These are phyloP conservation scores for Hephaestus fuliginosus DNA, from an alignment of 2,797 vertebrate genomes.

Conservation along the genomic window DNA sequence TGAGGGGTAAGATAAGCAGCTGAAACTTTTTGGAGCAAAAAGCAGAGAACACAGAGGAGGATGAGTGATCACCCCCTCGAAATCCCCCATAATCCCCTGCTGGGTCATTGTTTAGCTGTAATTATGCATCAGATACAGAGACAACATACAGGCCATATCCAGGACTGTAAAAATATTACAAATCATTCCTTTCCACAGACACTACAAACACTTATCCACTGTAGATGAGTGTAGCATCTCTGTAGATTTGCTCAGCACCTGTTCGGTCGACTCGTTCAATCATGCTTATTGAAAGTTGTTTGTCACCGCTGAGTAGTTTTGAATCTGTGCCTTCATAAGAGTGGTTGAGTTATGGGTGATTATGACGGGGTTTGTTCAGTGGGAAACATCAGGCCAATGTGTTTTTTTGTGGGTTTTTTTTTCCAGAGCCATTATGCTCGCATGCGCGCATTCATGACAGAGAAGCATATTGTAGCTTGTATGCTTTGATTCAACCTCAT, in stretches of 20 bases:
- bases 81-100: slow-evolving; percentile 67
- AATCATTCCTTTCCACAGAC: slow-evolving; percentile 48
- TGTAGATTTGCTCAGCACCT: slow-evolving; percentile 39
- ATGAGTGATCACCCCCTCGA: slow-evolving; percentile 58
- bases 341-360: slow-evolving; percentile 46
- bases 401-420: slow-evolving; percentile 11
- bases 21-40: slow-evolving; percentile 62
- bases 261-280: slow-evolving; percentile 32
- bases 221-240: slow-evolving; percentile 36
- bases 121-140: slow-evolving; percentile 70
- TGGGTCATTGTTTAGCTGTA: slow-evolving; percentile 66
- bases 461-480: slow-evolving; percentile 1
- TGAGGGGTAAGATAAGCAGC: slow-evolving; percentile 65
- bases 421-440: slow-evolving; percentile 46
- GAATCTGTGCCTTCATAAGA: slow-evolving; percentile 36
- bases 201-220: slow-evolving; percentile 35
- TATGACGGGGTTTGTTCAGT: slow-evolving; percentile 33
- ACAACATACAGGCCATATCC: slow-evolving; percentile 50
- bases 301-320: slow-evolving; percentile 39
- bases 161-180: slow-evolving; percentile 40
- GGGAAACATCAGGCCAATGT: slow-evolving; percentile 34
- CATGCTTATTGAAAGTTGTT: slow-evolving; percentile 42
- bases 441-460: not conserved
- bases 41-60: slow-evolving; percentile 33
- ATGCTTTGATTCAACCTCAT: slow-evolving; percentile 14